Conservation (phyloP, 1,140 invertebrate genomes). For the Maniola jurtina region DNA sequence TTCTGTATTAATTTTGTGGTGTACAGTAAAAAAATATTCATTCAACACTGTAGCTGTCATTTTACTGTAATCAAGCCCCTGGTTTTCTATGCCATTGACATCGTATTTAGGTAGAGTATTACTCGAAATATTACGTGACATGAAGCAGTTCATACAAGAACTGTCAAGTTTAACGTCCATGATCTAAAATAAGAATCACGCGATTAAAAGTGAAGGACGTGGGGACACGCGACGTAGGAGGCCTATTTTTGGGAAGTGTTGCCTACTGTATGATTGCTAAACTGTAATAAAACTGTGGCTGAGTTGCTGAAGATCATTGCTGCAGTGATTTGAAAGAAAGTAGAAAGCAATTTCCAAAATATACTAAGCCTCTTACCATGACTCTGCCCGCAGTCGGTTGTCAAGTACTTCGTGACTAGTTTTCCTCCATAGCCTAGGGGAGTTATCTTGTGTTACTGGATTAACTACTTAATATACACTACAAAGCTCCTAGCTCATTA, state of each 20-base stretch:
- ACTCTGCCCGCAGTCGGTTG: constrained; percentile 10
- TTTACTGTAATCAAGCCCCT: too few species aligned
- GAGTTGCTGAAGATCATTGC: not conserved
- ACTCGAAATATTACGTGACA: too few species aligned
- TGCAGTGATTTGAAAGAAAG: not conserved
- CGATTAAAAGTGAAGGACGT: too few species aligned
- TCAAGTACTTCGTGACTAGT: constrained; percentile 16
- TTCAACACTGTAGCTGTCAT: too few species aligned
- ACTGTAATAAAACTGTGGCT: not conserved
- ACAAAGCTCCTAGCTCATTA: not conserved
- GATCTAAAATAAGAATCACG: not conserved
- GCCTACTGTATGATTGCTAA: not conserved
- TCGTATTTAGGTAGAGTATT: too few species aligned
- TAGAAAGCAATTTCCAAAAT: constrained; percentile 6
- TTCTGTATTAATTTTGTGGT: too few species aligned
- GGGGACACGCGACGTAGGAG: too few species aligned
- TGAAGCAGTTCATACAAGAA: too few species aligned
- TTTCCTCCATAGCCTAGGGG: constrained; percentile 14
- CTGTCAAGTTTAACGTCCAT: too few species aligned
- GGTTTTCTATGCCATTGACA: too few species aligned
- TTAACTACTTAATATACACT: not conserved
- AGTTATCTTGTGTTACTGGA: constrained; percentile 16
- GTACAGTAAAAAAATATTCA: too few species aligned
- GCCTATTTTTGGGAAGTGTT: too few species aligned
- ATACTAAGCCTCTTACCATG: constrained; percentile 1